Percentiles rank a stretch among this genome's conserved stretches.
Evolutionary conservation across 1,140 invertebrate species (phyloP).

Genomic region (Paralvinella palmiformis): DNA sequence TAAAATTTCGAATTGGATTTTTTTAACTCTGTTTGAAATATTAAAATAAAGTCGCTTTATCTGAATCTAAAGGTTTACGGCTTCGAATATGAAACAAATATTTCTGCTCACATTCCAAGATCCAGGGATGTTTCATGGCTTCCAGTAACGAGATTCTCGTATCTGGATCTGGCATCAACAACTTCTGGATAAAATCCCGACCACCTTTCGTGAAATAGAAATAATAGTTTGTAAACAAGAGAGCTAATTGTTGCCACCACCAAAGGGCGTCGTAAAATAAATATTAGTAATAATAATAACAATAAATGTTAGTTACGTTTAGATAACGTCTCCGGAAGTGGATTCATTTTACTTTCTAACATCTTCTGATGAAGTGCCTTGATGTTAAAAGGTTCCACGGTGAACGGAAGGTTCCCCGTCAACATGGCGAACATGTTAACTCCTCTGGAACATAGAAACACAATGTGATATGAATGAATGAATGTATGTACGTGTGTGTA

Average conservation of each 20-base stretch:
- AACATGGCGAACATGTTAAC: slow-evolving; percentile 48
- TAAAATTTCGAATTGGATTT: no score
- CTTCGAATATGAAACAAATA: no score
- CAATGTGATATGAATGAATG: not conserved
- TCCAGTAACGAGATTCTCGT: slow-evolving; percentile 37
- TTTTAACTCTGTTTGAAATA: no score
- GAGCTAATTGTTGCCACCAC: not conserved
- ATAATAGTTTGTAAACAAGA: not conserved
- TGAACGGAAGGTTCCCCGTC: slow-evolving; percentile 44
- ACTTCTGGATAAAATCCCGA: slow-evolving; percentile 36
- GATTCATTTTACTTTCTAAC: slow-evolving; percentile 45
- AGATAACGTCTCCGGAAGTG: slow-evolving; percentile 36
- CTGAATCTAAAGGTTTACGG: no score
- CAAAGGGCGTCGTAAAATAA: not conserved
- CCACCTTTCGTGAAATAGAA: slow-evolving; percentile 26
- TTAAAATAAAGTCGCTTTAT: no score
- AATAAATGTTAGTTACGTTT: slow-evolving; percentile 24
- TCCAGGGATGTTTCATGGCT: slow-evolving; percentile 41
- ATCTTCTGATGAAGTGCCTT: slow-evolving; percentile 46
- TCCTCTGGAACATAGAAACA: slow-evolving; percentile 32
- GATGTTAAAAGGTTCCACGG: slow-evolving; percentile 48
- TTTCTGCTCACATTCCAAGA: slow-evolving; percentile 29
- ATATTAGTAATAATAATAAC: not conserved
- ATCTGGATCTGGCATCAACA: slow-evolving; percentile 42
- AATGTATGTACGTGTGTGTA: not conserved